phyloP scores from a whole-genome alignment of 1,140 invertebrate species.

The Paralvinella palmiformis region DNA sequence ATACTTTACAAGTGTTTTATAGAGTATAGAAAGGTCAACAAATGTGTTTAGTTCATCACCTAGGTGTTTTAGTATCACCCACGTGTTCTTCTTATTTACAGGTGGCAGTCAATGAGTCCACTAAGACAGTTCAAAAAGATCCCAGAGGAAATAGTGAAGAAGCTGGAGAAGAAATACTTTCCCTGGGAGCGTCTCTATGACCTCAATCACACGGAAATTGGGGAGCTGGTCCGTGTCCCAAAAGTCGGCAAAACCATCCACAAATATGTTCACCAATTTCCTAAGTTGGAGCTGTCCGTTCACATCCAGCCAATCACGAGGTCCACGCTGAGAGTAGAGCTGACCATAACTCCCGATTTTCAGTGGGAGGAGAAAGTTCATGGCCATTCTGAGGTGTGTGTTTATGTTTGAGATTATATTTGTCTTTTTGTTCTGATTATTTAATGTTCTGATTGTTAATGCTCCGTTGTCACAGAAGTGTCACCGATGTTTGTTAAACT shows the following conservation, averaged over 20 bases:
- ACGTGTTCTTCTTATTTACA: no score
- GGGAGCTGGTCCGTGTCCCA: constrained; percentile 89
- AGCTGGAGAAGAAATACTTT: constrained; percentile 90
- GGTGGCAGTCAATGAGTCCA: constrained; percentile 98
- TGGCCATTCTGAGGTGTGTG: constrained; percentile 96
- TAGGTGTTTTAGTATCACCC: no score
- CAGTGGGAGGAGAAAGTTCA: constrained; percentile 97
- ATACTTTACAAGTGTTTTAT: no score
- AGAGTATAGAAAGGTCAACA: no score
- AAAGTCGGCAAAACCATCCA: constrained; percentile 97
- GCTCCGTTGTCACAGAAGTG: no score
- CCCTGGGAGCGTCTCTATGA: constrained; percentile 76
- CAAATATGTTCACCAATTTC: constrained; percentile 96
- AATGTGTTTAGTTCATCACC: no score
- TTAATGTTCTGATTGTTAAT: no score
- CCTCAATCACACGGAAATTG: constrained; percentile 92
- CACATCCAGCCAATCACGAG: constrained; percentile 97
- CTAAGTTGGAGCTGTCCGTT: constrained; percentile 87
- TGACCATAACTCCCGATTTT: constrained; percentile 98
- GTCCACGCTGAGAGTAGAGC: constrained; percentile 86
- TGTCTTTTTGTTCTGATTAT: no score
- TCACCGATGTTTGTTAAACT: no score
- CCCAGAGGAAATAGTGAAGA: constrained; percentile 95
- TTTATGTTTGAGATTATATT: background rate
- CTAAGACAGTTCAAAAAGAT: constrained; percentile 96